Percentiles rank a stretch among this genome's conserved stretches.
phyloP scores from a whole-genome alignment of 2,888 invertebrate species.

The Catonia carolina region DNA sequence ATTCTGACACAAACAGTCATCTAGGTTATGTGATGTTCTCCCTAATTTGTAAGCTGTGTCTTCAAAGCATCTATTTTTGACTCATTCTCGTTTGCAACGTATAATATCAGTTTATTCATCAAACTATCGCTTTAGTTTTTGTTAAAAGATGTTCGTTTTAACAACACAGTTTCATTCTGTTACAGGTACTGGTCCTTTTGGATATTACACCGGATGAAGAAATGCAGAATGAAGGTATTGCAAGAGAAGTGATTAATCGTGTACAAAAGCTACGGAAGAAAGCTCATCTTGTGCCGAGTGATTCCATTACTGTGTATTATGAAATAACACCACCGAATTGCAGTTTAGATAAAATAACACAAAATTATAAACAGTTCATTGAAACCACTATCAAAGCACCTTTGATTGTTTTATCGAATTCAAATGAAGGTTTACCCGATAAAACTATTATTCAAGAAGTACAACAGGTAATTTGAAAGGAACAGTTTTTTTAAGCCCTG shows the following conservation, averaged over 20 bases:
- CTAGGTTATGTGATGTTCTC: too few species aligned
- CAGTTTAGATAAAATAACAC: slow-evolving; percentile 61
- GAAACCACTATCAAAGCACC: slow-evolving; percentile 75
- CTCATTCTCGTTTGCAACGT: too few species aligned
- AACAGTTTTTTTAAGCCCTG: neutral
- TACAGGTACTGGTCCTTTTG: slow-evolving; percentile 68
- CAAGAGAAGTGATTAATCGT: slow-evolving; percentile 92
- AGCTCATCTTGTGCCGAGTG: slow-evolving; percentile 84
- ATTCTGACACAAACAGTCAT: too few species aligned
- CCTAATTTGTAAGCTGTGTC: too few species aligned
- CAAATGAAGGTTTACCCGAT: slow-evolving; percentile 41
- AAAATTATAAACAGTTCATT: slow-evolving; percentile 67
- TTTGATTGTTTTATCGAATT: slow-evolving; percentile 51
- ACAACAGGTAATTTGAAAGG: slow-evolving; percentile 31
- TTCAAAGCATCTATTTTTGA: too few species aligned
- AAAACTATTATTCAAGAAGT: slow-evolving; percentile 54
- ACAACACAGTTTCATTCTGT: neutral
- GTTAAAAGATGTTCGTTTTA: too few species aligned
- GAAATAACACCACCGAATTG: slow-evolving; percentile 51
- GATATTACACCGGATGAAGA: slow-evolving; percentile 84
- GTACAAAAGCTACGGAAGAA: slow-evolving; percentile 95
- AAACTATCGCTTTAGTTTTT: too few species aligned
- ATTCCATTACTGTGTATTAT: slow-evolving; percentile 79
- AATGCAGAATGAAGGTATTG: slow-evolving; percentile 89
- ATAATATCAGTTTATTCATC: too few species aligned